phyloP scores from a whole-genome alignment of 2,113 vertebrate genomes.

The Sminthopsis crassicaudata region DNA sequence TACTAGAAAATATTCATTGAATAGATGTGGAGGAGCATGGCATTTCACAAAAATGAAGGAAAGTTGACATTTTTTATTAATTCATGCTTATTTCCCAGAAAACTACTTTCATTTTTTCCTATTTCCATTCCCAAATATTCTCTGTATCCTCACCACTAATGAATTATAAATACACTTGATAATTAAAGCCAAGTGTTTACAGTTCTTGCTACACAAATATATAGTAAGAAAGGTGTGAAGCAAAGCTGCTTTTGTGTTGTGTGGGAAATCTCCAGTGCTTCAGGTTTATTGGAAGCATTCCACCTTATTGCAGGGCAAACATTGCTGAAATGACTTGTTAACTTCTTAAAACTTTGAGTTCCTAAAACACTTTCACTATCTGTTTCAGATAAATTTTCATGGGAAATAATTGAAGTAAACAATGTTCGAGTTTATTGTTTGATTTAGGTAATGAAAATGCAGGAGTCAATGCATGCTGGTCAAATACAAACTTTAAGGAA shows the following conservation, averaged over 20 bases:
- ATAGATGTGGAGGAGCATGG: background rate
- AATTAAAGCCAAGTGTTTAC: constrained; percentile 72
- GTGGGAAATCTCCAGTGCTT: constrained; percentile 42
- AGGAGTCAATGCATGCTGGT: background rate
- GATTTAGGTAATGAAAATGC: constrained; percentile 2
- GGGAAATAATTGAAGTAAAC: background rate
- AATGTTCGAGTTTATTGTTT: background rate
- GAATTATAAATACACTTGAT: constrained; percentile 70
- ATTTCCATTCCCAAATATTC: constrained; percentile 48
- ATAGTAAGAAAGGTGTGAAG: background rate
- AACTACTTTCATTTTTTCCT: constrained; percentile 54
- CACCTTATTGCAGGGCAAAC: background rate
- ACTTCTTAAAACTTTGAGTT: background rate
- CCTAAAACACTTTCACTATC: background rate
- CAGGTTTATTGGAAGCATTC: constrained; percentile 56
- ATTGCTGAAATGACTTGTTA: background rate
- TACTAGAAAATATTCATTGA: background rate
- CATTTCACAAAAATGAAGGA: background rate
- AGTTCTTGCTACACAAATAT: constrained; percentile 22
- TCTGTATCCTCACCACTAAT: constrained; percentile 61
- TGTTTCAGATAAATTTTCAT: background rate
- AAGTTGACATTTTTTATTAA: constrained; percentile 1
- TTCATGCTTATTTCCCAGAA: constrained; percentile 30
- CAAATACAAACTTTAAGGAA: background rate
- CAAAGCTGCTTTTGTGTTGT: constrained; percentile 55